These are phyloP conservation scores for Sisor rabdophorus DNA, from an alignment of 2,113 vertebrate species.

Conservation along the genomic window DNA sequence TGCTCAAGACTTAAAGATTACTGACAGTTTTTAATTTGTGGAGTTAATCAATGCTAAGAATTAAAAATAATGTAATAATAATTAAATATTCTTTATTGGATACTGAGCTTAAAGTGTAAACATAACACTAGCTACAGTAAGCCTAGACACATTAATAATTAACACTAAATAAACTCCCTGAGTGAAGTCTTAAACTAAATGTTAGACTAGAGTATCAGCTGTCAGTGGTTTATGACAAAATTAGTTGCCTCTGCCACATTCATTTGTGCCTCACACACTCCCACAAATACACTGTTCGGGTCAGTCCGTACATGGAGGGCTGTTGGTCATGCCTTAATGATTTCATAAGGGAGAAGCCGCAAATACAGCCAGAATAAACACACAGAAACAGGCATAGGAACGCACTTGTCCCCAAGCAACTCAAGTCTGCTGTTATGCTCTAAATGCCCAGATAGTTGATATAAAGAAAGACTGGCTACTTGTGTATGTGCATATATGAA, in stretches of 20 bases:
- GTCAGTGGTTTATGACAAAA: conserved; percentile 10
- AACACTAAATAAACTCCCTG: neutral
- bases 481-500: conserved; percentile 1
- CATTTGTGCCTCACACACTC: neutral
- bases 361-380: conserved; percentile 50
- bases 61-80: neutral
- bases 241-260: neutral
- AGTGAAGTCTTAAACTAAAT: neutral
- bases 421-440: neutral
- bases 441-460: neutral
- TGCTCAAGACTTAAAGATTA: neutral
- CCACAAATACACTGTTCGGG: conserved; percentile 23
- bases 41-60: neutral
- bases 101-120: neutral
- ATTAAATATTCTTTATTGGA: neutral
- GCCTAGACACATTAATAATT: neutral
- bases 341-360: conserved; percentile 24
- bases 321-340: neutral
- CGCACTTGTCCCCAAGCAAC: neutral
- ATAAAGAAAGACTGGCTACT: neutral
- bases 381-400: conserved; percentile 33
- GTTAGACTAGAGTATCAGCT: neutral
- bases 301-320: conserved; percentile 53
- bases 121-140: neutral
- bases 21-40: neutral